Evolutionary conservation across 2,113 vertebrate genomes (phyloP), one percentile per base, ranked within the genome.

Genomic region (Daphoenositta chrysoptera): DNA sequence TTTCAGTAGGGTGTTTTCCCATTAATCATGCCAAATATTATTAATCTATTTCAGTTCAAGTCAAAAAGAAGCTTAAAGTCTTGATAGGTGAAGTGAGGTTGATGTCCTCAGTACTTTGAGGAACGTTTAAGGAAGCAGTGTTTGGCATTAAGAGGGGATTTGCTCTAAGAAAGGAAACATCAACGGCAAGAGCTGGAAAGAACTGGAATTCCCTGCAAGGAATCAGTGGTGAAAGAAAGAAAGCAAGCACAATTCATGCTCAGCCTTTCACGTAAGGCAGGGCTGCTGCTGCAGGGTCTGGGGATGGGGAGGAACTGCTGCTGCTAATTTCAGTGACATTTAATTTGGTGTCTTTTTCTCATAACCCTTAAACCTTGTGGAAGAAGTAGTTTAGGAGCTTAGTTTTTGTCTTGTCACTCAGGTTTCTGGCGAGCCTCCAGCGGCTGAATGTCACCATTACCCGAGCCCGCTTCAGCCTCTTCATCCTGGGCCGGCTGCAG

Each of bases 381-480:
- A 79, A 56, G 65, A 47, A 86, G 26, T 30, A 44, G 64, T 54
- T 78, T 10, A 75, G 45, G 30, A 80, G 33, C 54, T 86, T 26
- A 77, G 39, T 71, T 77, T 69, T 69, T 82, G 44, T 85, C 66
- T 73, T 21, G 8, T 91, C 73, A 13, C 89, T 30, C 84, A 99
- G 99, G 51, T 99, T 99, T 88, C 95, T 99, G 95, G 98, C 97
- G 9, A 98, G 98, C 94, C 97, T 98, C 33, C 98, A 99, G 89
- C 98, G 98, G 11, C 77, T 99, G 96, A 99, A 99, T 0, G 98
- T 99, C 61, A 98, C 98, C n/a, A 98, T 99, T 20, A 99, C 99
- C 3, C 96, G 99, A 80, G 99, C 98, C 90, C 98, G 96, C 15
- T 98, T 90, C 81, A 99, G 98, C 94, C 98, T 99, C 54, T 99